Evolutionary conservation across 2,797 vertebrate genomes (phyloP), one percentile per base, ranked within the genome.

Genomic region (Rousettus madagascariensis): DNA sequence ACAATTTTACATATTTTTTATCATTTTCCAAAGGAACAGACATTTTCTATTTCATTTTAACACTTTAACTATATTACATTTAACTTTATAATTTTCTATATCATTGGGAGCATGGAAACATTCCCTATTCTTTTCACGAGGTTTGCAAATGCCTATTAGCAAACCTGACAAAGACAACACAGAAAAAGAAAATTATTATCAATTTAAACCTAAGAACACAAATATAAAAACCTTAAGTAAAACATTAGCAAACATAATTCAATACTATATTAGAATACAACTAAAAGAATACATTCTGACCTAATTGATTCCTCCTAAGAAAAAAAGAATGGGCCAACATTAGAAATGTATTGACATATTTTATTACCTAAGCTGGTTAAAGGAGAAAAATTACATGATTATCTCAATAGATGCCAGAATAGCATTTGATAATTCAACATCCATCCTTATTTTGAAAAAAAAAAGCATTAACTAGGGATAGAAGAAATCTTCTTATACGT

Each of bases 371-470:
- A 92, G 72, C 53, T 95, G 38, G 4, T 79, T 90, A 46, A 91
- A 91, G 66, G 28, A 61, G n/a, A 93, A 94, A 95, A 93, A 77
- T 80, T 72, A 41, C 80, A 88, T 88, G 83, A 93, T 95, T 72
- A 79, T 87, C 53, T 94, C 55, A 88, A 88, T 17, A 41, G 92
- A 88, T 86, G 66, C 30, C 9, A 59, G 88, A 94, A 90, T 55
- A 93, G 22, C 10, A 89, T 85, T 93, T 85, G 92, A 59, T 91
- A 95, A 94, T 94, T 93, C 92, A 94, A 92, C 28, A 95, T 51
- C n/a, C 53, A 85, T 46, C 38, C 71, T 63, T 95, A 90, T 91
- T 94, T 95, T 78, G n/a, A 72, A 80, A 72, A 78, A 57, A 46
- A 30, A 12, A 53, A 77, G 68, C 61, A 95, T 61, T 13, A 96